Conservation (phyloP, 2,888 invertebrate genomes). For the Acanthacorydalis orientalis region DNA sequence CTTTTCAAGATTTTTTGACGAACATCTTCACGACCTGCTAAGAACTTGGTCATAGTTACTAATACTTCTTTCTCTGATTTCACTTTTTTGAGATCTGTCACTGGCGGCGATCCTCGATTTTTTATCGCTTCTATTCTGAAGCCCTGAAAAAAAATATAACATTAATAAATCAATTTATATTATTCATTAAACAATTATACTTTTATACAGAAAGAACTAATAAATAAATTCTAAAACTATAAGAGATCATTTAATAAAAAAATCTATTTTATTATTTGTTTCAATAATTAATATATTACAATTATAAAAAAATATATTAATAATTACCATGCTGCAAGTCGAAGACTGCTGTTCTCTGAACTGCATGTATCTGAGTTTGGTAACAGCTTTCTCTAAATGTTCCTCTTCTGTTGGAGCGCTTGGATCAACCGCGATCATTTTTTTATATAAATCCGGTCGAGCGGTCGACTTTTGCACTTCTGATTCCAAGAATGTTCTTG, state of each 20-base stretch:
- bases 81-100: slow-evolving; percentile 78
- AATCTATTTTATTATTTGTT: no score
- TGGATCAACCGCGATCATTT: slow-evolving; percentile 87
- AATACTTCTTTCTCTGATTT: slow-evolving; percentile 60
- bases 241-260: background rate
- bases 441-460: slow-evolving; percentile 78
- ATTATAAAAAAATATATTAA: no score
- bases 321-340: slow-evolving; percentile 45
- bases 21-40: slow-evolving; percentile 45
- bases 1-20: slow-evolving; percentile 52
- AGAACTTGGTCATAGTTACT: slow-evolving; percentile 56
- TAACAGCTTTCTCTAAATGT: slow-evolving; percentile 64
- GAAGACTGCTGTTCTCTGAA: slow-evolving; percentile 89
- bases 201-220: no score
- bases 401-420: slow-evolving; percentile 74
- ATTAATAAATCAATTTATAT: background rate
- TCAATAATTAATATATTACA: no score
- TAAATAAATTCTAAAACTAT: background rate
- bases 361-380: slow-evolving; percentile 93
- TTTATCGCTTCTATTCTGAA: slow-evolving; percentile 94
- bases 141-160: slow-evolving; percentile 37
- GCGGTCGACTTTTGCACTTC: slow-evolving; percentile 81
- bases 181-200: background rate
- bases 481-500: slow-evolving; percentile 85
- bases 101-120: slow-evolving; percentile 62